phyloP scores from a whole-genome alignment of 1,140 invertebrate species.

The Gryon sp. region DNA sequence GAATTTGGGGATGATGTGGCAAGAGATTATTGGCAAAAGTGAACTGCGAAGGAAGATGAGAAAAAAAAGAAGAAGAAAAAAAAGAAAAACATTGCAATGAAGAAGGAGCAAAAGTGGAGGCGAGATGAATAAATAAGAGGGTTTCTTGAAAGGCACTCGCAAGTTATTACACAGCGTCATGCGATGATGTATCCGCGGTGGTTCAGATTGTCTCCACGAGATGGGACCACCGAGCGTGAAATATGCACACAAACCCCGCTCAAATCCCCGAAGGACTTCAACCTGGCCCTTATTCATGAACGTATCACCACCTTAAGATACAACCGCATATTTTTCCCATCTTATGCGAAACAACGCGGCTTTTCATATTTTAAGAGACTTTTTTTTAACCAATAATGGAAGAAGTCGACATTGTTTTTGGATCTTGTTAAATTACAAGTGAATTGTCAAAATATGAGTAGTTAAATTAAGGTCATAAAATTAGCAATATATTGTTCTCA shows the following conservation, averaged over 20 bases:
- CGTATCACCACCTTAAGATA: conserved; percentile 73
- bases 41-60: no score
- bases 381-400: no score
- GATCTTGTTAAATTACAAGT: no score
- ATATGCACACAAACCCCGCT: conserved; percentile 78
- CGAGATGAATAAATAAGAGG: conserved; percentile 80
- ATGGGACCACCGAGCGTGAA: conserved; percentile 79
- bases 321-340: conserved; percentile 26
- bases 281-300: conserved; percentile 72
- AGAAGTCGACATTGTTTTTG: no score
- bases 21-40: conserved; percentile 52
- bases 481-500: no score
- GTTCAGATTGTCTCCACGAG: conserved; percentile 79
- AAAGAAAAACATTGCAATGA: conserved; percentile 24
- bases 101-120: conserved; percentile 61
- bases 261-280: conserved; percentile 71
- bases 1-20: conserved; percentile 61
- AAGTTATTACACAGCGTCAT: conserved; percentile 79
- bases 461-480: no score
- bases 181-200: conserved; percentile 79
- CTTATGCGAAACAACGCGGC: no score
- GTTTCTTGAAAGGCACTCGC: conserved; percentile 75
- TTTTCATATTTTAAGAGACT: no score
- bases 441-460: no score
- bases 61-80: conserved; percentile 22